Percentiles rank a stretch among this genome's conserved stretches.
Conservation (phyloP, 2,888 invertebrate genomes). For the Elmis aenea region DNA sequence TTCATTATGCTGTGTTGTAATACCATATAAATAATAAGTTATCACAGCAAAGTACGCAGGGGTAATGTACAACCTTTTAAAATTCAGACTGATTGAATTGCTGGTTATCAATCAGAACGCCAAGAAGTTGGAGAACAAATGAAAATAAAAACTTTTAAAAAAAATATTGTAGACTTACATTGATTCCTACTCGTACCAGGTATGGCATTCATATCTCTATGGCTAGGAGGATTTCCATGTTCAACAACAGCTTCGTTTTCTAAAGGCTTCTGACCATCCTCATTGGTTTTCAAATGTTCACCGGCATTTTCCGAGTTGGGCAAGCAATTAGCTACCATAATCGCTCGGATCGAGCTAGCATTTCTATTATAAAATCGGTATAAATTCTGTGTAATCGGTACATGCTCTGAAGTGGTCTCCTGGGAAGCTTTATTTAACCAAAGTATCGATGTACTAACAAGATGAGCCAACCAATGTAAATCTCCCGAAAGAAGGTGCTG, state of each 20-base stretch:
- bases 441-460: slow-evolving; percentile 67
- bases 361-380: slow-evolving; percentile 72
- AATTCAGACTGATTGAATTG: too few relatives aligned
- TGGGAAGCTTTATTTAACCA: slow-evolving; percentile 82
- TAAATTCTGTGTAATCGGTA: slow-evolving; percentile 69
- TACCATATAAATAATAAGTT: too few relatives aligned
- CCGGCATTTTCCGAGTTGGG: slow-evolving; percentile 44
- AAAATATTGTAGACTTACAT: slow-evolving; percentile 17
- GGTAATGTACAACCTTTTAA: too few relatives aligned
- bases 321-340: slow-evolving; percentile 71
- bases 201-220: slow-evolving; percentile 46
- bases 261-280: slow-evolving; percentile 23
- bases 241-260: slow-evolving; percentile 30
- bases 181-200: slow-evolving; percentile 20
- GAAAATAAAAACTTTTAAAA: not conserved
- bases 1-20: too few relatives aligned
- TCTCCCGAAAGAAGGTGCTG: slow-evolving; percentile 75
- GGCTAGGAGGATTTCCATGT: slow-evolving; percentile 52
- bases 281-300: slow-evolving; percentile 32
- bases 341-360: slow-evolving; percentile 71
- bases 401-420: slow-evolving; percentile 71
- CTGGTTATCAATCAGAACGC: too few relatives aligned
- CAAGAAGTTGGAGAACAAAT: not conserved
- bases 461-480: slow-evolving; percentile 72
- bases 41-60: too few relatives aligned